A percentile compares a stretch with the other conserved stretches of the same genome.
Conservation (phyloP, 2,113 vertebrate genomes). For the Grallaria varia region DNA sequence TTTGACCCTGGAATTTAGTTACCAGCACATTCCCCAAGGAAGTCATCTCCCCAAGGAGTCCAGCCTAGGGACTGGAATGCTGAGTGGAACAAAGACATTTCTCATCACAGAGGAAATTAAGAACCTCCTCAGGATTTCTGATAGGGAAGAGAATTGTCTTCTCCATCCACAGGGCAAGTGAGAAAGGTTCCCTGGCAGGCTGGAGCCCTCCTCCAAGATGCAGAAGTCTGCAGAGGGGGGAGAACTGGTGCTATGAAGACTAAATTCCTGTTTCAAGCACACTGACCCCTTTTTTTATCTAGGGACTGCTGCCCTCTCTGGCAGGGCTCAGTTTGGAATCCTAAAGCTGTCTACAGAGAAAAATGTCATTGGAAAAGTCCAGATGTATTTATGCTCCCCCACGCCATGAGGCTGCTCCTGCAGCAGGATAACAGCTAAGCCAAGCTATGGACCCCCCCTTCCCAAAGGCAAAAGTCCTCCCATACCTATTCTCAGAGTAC, state of each 20-base stretch:
- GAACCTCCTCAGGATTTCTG: neutral
- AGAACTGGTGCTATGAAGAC: neutral
- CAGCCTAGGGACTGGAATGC: neutral
- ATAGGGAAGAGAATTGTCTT: neutral
- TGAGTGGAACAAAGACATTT: neutral
- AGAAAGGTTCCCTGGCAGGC: neutral
- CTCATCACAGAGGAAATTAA: neutral
- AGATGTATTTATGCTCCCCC: neutral
- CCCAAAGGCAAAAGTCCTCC: constrained; percentile 4
- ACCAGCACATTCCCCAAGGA: neutral
- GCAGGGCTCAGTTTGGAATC: neutral
- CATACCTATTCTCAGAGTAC: neutral
- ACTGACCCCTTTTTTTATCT: neutral
- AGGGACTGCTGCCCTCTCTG: neutral
- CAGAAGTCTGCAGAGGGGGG: neutral
- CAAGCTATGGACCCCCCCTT: neutral
- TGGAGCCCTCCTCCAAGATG: neutral
- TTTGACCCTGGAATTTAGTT: neutral
- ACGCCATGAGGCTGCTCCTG: neutral
- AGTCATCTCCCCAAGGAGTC: neutral
- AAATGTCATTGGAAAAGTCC: neutral
- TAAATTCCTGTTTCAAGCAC: neutral
- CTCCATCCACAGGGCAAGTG: neutral
- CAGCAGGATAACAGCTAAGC: neutral
- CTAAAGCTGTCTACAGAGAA: neutral